Conservation (phyloP, 2,888 invertebrate genomes). For the Bedellia somnulentella region DNA sequence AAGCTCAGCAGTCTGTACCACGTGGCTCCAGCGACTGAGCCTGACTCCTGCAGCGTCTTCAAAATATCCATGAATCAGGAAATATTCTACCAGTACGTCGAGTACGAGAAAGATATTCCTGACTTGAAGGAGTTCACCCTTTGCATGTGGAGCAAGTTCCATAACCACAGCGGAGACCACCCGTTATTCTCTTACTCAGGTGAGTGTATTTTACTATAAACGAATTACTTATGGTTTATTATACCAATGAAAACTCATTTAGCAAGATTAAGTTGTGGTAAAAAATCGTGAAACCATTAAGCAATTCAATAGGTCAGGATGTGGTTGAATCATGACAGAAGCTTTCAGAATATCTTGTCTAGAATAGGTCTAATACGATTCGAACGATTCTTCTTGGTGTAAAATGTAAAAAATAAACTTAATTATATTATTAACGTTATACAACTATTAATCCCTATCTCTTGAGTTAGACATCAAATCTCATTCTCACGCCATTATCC, state of each 20-base stretch:
- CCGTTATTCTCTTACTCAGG: constrained; percentile 82
- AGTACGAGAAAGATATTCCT: constrained; percentile 71
- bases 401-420: no score
- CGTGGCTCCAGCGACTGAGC: constrained; percentile 17
- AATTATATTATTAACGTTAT: no score
- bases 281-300: neutral
- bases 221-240: neutral
- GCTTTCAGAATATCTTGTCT: no score
- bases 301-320: no score
- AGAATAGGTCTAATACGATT: no score
- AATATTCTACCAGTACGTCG: constrained; percentile 70
- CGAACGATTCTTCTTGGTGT: no score
- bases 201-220: no score
- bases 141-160: constrained; percentile 81
- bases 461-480: no score
- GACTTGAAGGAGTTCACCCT: constrained; percentile 82
- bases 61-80: constrained; percentile 72
- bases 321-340: no score
- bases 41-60: constrained; percentile 67
- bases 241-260: neutral
- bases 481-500: no score
- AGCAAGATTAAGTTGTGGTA: neutral
- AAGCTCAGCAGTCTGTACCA: constrained; percentile 18
- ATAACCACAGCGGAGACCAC: constrained; percentile 81
- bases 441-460: no score